These are phyloP conservation scores for Stegophylla sp. DNA, from an alignment of 2,888 invertebrate species.

Conservation along the genomic window DNA sequence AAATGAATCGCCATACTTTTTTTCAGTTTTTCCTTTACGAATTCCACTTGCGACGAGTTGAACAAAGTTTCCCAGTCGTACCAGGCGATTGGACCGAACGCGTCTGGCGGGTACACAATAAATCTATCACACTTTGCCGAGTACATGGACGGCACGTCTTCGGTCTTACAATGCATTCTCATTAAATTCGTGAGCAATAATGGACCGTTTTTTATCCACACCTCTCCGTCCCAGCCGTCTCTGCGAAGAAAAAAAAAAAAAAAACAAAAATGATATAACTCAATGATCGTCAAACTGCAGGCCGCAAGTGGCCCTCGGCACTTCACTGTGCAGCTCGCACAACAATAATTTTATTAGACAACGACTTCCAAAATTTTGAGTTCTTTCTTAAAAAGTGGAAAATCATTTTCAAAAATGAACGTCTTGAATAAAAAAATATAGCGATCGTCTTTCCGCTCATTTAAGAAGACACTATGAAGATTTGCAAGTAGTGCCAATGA, in stretches of 20 bases:
- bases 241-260: background rate
- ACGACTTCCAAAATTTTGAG: no score
- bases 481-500: no score
- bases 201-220: constrained; percentile 19
- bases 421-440: no score
- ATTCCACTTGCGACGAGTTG: background rate
- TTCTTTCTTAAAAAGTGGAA: no score
- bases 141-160: background rate
- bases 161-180: background rate
- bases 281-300: no score
- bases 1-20: constrained; percentile 12
- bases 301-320: no score
- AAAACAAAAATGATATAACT: no score
- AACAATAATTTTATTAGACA: no score
- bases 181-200: background rate
- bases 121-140: background rate
- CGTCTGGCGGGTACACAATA: background rate
- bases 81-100: constrained; percentile 15
- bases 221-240: background rate
- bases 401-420: no score
- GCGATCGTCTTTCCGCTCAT: no score
- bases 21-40: background rate
- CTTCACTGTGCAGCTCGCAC: no score
- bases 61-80: background rate
- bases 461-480: no score